phyloP scores from a whole-genome alignment of 2,797 vertebrate genomes.

The Lepus townsendii region DNA sequence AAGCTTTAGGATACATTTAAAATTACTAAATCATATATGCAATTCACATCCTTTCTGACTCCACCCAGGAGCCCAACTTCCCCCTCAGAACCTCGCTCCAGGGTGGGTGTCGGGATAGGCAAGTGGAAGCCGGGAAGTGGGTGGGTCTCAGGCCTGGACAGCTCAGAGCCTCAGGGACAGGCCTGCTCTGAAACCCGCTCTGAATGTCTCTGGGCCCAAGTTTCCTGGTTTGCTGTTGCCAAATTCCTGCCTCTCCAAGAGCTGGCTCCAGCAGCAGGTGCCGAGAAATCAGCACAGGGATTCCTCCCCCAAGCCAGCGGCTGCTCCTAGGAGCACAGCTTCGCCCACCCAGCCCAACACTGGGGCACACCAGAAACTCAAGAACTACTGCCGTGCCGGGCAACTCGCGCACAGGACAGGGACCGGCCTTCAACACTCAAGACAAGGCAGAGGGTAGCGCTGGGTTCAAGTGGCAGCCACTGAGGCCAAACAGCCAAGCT shows the following conservation, averaged over 20 bases:
- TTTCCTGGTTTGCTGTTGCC: background rate
- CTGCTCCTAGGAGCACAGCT: background rate
- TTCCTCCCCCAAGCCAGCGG: background rate
- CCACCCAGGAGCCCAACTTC: background rate
- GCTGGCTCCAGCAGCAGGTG: background rate
- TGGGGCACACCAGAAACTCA: background rate
- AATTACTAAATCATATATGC: background rate
- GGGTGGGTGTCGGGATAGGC: background rate
- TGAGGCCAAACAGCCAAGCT: background rate
- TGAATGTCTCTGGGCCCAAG: background rate
- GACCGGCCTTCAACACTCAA: background rate
- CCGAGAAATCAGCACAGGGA: background rate
- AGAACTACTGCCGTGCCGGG: background rate
- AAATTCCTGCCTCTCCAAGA: background rate
- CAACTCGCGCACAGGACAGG: accelerated
- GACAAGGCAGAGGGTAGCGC: background rate
- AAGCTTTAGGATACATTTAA: background rate
- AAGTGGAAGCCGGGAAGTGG: background rate
- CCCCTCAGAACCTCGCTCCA: background rate
- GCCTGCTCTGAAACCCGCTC: background rate
- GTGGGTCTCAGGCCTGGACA: too few relatives aligned
- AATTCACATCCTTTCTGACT: background rate
- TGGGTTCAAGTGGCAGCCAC: background rate
- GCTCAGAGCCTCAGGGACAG: background rate
- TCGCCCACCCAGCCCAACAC: background rate